Base-by-base conservation (phyloP, 2,888 invertebrate genomes). In the Cantharis nigra region DNA sequence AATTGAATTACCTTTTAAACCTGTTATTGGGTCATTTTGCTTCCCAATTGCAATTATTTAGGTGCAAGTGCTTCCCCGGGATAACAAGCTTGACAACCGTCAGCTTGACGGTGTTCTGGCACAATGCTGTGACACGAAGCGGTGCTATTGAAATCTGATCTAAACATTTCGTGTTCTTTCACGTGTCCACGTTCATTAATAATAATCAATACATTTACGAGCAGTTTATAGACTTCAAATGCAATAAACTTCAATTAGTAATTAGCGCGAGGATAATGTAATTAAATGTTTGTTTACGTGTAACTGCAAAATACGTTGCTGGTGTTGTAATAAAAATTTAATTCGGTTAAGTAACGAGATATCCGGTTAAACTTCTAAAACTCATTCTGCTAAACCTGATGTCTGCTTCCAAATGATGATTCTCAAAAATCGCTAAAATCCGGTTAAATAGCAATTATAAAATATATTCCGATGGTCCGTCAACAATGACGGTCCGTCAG, bases 241-340 rank as follows among this genome's bases (percentile, higher is more conserved):
- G 74, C 69, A 74, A 74, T 74, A 74, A 69, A 62, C 63, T 74
- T 49, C 74, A 74, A 69, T 74, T 63, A 74, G 74, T 63, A 74
- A 69, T 69, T 69, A 74, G 73, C 23, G 26, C 20, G 49, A 67
- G 11, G 20, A 26, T 69, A 73, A 69, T 26, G 26, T 28, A 69
- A 73, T 73, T 73, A 73, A 71, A 49, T 49, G 49, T 49, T 49
- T 49, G 49, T 49, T 49, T 49, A 49, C 49, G 49, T 49, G 65
- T 64, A 65, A 20, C 20, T 65, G 18, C 23, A 23, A 65, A 65
- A 18, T 20, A 23, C 23, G 23, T 65, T 18, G 18, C 65, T 65
- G 18, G 65, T 18, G 65, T 20, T 20, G 23, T 65, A 49, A 49
- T 49, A 49, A 49, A 49, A 49, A 49, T 49, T 49, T 49, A 49